These are phyloP conservation scores for Discoglossus pictus DNA, from an alignment of 2,797 vertebrate species.

Conservation along the genomic window DNA sequence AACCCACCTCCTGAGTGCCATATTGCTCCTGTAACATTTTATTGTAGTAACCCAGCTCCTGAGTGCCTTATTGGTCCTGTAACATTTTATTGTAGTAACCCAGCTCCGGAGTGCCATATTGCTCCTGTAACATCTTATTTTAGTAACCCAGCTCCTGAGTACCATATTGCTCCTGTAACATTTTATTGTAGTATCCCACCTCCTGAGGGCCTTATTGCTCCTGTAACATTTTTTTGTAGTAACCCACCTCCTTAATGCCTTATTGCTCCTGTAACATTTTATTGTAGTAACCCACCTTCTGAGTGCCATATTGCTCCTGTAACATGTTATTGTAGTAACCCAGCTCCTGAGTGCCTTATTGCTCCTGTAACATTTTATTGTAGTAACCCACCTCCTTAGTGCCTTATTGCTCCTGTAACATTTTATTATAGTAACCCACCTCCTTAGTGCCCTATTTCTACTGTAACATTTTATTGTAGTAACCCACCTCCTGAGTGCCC, in stretches of 20 bases:
- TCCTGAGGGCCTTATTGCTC: not conserved
- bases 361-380: constrained; percentile 2
- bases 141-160: no score
- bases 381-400: not conserved
- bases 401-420: constrained; percentile 2
- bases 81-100: no score
- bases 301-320: no score
- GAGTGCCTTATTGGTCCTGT: not conserved
- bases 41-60: not conserved
- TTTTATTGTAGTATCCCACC: not conserved
- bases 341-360: no score
- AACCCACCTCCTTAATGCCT: not conserved
- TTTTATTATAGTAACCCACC: constrained; percentile 1
- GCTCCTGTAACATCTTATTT: no score
- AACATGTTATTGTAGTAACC: no score
- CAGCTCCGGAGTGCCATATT: no score
- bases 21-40: constrained; percentile 5
- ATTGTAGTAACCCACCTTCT: no score
- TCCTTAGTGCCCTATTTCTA: not conserved
- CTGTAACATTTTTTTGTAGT: not conserved
- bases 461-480: not conserved
- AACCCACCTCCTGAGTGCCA: not conserved
- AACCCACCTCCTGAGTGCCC: not conserved
- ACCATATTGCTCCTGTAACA: no score
- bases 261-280: not conserved